A percentile compares a stretch with the other conserved stretches of the same genome.
These are phyloP conservation scores for Caenorhabditis sinica DNA, from an alignment of 2,888 invertebrate genomes.

Conservation along the genomic window DNA sequence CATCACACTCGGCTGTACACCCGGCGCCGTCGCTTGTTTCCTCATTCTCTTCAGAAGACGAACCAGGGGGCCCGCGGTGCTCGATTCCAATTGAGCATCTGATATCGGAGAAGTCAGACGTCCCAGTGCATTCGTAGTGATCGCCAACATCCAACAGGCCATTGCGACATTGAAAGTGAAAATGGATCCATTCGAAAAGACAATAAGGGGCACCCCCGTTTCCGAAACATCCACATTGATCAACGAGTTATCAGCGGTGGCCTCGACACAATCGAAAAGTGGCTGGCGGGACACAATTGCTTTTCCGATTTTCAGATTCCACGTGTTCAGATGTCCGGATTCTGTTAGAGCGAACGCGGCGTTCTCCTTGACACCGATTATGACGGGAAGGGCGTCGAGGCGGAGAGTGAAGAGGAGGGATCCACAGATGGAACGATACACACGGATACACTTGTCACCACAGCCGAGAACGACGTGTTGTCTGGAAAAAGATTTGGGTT, in stretches of 20 bases:
- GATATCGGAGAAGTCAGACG: constrained; percentile 36
- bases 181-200: constrained; percentile 68
- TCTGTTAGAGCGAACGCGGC: constrained; percentile 68
- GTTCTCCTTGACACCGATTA: constrained; percentile 67
- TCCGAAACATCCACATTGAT: constrained; percentile 49
- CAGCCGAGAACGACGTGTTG: constrained; percentile 64
- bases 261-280: constrained; percentile 69
- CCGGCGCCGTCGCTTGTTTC: constrained; percentile 33
- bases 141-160: constrained; percentile 46
- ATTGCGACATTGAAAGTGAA: constrained; percentile 61
- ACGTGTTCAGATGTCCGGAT: constrained; percentile 66
- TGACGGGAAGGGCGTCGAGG: constrained; percentile 68
- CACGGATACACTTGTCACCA: constrained; percentile 68
- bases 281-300: constrained; percentile 57
- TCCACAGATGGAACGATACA: constrained; percentile 61
- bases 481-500: constrained; percentile 55
- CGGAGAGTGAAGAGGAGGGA: constrained; percentile 51
- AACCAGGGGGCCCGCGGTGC: constrained; percentile 61
- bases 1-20: constrained; percentile 32
- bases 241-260: constrained; percentile 41
- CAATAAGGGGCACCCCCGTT: constrained; percentile 65
- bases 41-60: constrained; percentile 62
- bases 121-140: constrained; percentile 23
- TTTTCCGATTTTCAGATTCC: constrained; percentile 63
- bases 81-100: constrained; percentile 25